Percentiles rank a stretch among this genome's conserved stretches.
phyloP scores from a whole-genome alignment of 1,140 invertebrate species.

The Grapholita molesta region DNA sequence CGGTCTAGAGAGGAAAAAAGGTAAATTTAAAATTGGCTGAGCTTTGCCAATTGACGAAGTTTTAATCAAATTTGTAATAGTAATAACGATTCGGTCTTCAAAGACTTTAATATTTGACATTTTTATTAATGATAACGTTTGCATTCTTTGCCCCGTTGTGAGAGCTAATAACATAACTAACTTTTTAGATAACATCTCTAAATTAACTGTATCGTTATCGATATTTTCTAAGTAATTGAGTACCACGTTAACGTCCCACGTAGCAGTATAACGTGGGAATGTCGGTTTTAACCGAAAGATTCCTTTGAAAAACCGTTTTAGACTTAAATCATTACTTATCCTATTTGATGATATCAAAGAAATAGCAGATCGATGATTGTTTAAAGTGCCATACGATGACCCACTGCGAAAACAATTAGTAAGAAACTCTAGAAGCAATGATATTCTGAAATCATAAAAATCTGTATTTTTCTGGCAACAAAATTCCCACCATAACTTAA shows the following conservation, averaged over 20 bases:
- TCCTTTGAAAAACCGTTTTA: conserved; percentile 8
- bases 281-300: not conserved
- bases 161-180: not conserved
- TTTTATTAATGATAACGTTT: not conserved
- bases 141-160: not conserved
- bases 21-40: not conserved
- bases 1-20: not conserved
- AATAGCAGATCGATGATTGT: not conserved
- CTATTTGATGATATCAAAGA: not conserved
- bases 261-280: not conserved
- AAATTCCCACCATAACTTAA: not conserved
- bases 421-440: not conserved
- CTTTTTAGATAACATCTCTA: not conserved
- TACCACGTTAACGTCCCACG: not conserved
- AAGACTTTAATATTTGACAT: not conserved
- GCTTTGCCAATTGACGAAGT: not conserved
- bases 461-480: not conserved
- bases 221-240: not conserved
- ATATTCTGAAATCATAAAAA: not conserved
- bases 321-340: not conserved
- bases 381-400: not conserved
- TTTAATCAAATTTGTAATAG: not conserved
- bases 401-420: not conserved
- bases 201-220: no score
- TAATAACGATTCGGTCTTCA: not conserved